These are phyloP conservation scores for Tenthredo notha DNA, from an alignment of 2,888 invertebrate genomes.

Conservation along the genomic window DNA sequence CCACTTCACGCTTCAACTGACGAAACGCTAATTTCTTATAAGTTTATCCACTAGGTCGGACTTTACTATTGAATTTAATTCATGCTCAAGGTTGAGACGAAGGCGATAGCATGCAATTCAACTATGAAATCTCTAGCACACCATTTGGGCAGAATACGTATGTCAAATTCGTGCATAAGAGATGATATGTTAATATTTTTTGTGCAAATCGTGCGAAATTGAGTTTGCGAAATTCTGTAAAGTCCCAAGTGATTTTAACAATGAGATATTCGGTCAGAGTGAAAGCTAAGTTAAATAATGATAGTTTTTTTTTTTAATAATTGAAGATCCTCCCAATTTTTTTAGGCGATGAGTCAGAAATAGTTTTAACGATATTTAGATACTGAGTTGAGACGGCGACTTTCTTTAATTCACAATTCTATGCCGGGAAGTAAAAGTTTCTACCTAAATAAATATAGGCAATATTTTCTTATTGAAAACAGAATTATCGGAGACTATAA, in stretches of 20 bases:
- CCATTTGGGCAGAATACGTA: background rate
- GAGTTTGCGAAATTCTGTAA: background rate
- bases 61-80: background rate
- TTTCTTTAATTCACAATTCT: constrained; percentile 36
- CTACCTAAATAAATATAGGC: background rate
- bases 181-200: background rate
- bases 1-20: constrained; percentile 2
- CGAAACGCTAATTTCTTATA: background rate
- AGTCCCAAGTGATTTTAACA: background rate
- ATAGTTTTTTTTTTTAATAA: constrained; percentile 27
- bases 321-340: background rate
- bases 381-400: background rate
- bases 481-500: background rate
- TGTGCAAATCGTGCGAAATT: background rate
- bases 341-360: background rate
- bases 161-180: background rate
- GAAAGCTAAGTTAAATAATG: constrained; percentile 2
- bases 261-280: background rate
- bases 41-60: background rate
- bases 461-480: constrained; percentile 16
- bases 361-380: background rate
- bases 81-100: background rate
- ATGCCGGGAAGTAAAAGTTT: constrained; percentile 32
- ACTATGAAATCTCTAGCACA: background rate
- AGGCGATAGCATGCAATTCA: background rate